These are phyloP conservation scores for Orius insidiosus DNA, from an alignment of 1,140 invertebrate species.

Conservation along the genomic window DNA sequence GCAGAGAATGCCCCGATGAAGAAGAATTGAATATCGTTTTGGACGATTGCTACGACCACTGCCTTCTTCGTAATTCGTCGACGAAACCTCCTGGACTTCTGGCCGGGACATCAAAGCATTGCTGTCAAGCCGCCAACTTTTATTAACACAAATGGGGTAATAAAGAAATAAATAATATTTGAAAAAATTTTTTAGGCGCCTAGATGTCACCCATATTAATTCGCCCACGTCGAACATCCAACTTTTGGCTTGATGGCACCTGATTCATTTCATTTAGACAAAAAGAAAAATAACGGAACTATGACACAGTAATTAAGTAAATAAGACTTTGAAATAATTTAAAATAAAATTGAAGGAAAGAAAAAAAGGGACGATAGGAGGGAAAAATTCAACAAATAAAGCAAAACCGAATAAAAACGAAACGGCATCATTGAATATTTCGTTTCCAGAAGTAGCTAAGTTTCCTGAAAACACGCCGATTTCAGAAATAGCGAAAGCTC, in stretches of 20 bases:
- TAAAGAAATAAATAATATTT: background rate
- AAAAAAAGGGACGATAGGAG: background rate
- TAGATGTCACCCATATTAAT: too few relatives aligned
- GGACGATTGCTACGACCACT: conserved; percentile 49
- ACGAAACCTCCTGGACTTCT: conserved; percentile 23
- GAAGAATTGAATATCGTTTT: conserved; percentile 50
- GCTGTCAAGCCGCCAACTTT: conserved; percentile 21
- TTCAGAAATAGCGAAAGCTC: too few relatives aligned
- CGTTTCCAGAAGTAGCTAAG: background rate
- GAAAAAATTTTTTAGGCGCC: too few relatives aligned
- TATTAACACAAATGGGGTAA: conserved; percentile 10
- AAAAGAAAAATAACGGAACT: conserved; percentile 27
- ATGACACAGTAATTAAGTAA: background rate
- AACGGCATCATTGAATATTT: background rate
- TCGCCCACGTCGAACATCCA: background rate
- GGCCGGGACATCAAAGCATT: conserved; percentile 20
- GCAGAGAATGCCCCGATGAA: conserved; percentile 51
- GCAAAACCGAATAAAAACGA: too few relatives aligned
- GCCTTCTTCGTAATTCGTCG: conserved; percentile 30
- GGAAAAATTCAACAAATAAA: background rate
- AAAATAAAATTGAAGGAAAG: conserved; percentile 24
- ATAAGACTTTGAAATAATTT: conserved; percentile 11
- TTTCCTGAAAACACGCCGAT: too few relatives aligned
- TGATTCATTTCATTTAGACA: conserved; percentile 30
- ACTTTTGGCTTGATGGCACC: conserved; percentile 21